Conservation (phyloP, 2,113 vertebrate species). For the Periophthalmus modestus region DNA sequence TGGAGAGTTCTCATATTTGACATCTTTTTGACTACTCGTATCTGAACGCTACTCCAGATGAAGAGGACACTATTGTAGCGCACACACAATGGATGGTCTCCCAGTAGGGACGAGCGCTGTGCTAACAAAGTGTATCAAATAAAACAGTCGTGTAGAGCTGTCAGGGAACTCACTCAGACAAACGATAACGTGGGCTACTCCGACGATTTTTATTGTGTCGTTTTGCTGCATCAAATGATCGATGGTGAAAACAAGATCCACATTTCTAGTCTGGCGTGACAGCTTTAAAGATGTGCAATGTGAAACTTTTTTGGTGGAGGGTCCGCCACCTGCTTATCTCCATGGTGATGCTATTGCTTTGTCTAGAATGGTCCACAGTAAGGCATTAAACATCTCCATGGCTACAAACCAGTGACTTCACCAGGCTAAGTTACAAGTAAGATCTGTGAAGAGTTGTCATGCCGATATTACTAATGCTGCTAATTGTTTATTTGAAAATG, state of each 20-base stretch:
- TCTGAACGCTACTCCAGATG: slow-evolving; percentile 82
- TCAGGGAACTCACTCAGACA: background rate
- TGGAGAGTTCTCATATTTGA: slow-evolving; percentile 80
- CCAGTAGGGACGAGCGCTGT: slow-evolving; percentile 71
- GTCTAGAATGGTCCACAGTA: too few species aligned
- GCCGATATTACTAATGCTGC: background rate
- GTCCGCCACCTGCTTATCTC: too few species aligned
- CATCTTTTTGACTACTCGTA: slow-evolving; percentile 76
- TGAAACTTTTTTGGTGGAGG: too few species aligned
- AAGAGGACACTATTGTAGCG: slow-evolving; percentile 79
- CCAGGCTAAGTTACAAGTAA: too few species aligned
- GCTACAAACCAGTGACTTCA: background rate
- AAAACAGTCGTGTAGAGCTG: background rate
- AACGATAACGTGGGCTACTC: background rate
- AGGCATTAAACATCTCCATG: too few species aligned
- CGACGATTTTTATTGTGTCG: background rate
- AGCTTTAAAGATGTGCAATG: background rate
- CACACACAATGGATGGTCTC: slow-evolving; percentile 67
- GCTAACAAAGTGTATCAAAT: background rate
- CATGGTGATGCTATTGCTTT: too few species aligned
- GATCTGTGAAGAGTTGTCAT: too few species aligned
- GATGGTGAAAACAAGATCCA: background rate
- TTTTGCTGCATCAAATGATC: background rate
- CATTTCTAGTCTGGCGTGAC: background rate
- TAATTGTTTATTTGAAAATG: background rate